Evolutionary conservation across 2,113 vertebrate genomes (phyloP).

Genomic region (Limnothrissa miodon): DNA sequence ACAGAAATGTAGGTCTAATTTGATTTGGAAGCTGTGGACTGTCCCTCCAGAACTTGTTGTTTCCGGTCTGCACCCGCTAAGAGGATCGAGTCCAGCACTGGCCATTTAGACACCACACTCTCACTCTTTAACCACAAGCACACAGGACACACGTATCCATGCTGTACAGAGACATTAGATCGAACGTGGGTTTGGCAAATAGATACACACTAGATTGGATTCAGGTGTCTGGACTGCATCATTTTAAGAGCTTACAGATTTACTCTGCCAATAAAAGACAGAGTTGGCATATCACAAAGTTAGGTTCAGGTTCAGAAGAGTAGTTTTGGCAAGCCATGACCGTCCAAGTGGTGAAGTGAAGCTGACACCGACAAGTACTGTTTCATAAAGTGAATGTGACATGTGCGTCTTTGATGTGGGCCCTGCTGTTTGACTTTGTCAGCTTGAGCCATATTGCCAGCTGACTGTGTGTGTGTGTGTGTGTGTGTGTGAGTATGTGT

Average conservation of each 20-base stretch:
- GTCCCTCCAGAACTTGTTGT: constrained; percentile 25
- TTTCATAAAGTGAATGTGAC: not conserved
- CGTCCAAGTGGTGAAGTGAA: not conserved
- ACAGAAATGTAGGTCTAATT: constrained; percentile 30
- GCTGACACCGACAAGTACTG: not conserved
- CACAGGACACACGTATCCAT: not conserved
- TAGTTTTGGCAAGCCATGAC: not conserved
- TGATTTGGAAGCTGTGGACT: constrained; percentile 15
- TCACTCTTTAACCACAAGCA: not conserved
- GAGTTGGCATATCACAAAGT: not conserved
- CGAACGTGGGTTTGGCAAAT: too few species aligned
- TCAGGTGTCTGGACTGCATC: not conserved
- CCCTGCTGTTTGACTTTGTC: not conserved
- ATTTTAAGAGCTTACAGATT: not conserved
- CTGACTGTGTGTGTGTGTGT: not conserved
- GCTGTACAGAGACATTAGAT: too few species aligned
- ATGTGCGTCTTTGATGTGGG: not conserved
- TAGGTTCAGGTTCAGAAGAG: not conserved
- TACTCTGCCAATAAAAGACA: not conserved
- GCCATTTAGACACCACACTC: not conserved
- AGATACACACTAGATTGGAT: too few species aligned
- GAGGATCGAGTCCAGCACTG: constrained; percentile 3
- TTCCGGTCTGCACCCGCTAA: constrained; percentile 18
- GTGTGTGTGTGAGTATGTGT: not conserved
- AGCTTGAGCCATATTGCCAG: not conserved